Percentiles rank a stretch among this genome's conserved stretches.
These are phyloP conservation scores for Eunapius fragilis DNA, from an alignment of 37 sponge, comb jelly and placozoan genomes.

Conservation along the genomic window DNA sequence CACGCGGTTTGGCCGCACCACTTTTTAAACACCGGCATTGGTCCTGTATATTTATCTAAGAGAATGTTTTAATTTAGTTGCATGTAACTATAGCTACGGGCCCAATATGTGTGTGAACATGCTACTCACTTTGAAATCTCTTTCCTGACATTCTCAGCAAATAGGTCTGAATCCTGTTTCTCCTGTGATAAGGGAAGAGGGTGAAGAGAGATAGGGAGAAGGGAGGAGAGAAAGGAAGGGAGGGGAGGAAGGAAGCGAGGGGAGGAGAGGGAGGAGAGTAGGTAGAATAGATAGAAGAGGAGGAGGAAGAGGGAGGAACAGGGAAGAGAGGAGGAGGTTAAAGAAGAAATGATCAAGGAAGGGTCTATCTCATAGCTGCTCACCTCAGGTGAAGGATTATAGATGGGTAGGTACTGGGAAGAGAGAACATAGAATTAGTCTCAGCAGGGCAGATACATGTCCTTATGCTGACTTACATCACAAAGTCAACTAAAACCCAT, in stretches of 20 bases:
- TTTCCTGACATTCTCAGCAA: slow-evolving; percentile 46
- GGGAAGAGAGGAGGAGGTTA: not conserved
- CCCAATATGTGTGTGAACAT: too few species aligned
- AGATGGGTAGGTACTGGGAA: slow-evolving; percentile 43
- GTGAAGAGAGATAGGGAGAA: not conserved
- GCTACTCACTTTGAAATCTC: slow-evolving; percentile 11
- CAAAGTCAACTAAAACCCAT: not conserved
- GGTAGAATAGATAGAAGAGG: too few species aligned
- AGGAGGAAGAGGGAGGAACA: not conserved
- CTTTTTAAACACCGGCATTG: too few species aligned
- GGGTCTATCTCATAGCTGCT: not conserved
- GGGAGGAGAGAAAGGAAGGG: not conserved
- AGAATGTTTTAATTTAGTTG: too few species aligned
- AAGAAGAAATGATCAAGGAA: not conserved
- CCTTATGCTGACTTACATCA: not conserved
- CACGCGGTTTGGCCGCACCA: too few species aligned
- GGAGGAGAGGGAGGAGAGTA: not conserved
- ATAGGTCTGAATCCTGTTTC: slow-evolving; percentile 26
- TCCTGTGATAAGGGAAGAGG: slow-evolving; percentile 1
- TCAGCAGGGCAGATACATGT: not conserved
- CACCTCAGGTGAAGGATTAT: slow-evolving; percentile 46
- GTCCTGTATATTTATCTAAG: too few species aligned
- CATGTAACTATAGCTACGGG: too few species aligned
- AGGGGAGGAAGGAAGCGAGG: not conserved
- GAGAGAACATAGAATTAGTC: not conserved